A percentile compares a stretch with the other conserved stretches of the same genome.
Conservation (phyloP, 1,140 invertebrate genomes). For the Cepaea nemoralis region DNA sequence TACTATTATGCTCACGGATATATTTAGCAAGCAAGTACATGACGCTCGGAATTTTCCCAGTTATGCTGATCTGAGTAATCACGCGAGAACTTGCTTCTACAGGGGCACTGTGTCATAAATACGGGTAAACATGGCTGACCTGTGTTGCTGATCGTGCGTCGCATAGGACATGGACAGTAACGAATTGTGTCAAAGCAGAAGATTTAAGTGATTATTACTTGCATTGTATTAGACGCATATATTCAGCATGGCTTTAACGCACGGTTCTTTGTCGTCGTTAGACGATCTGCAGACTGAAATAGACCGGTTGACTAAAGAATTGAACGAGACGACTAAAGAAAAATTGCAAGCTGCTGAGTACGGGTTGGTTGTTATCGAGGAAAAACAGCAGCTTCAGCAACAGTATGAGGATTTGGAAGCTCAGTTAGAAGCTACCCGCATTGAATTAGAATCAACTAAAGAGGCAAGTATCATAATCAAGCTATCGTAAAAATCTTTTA, state of each 20-base stretch:
- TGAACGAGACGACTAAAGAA: constrained; percentile 93
- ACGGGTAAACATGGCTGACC: not conserved
- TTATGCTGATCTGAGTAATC: too few relatives aligned
- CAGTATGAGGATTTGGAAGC: constrained; percentile 85
- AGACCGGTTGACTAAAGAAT: constrained; percentile 87
- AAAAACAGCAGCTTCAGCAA: constrained; percentile 88
- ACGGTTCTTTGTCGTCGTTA: not conserved
- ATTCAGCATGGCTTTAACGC: constrained; percentile 8
- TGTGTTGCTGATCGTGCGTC: not conserved
- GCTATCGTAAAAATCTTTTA: not conserved
- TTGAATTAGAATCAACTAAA: constrained; percentile 93
- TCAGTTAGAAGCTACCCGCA: constrained; percentile 88
- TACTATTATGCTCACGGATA: too few relatives aligned
- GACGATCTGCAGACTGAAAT: constrained; percentile 82
- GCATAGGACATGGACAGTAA: not conserved
- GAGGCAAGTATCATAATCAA: constrained; percentile 80
- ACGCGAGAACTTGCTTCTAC: too few relatives aligned
- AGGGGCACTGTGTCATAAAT: not conserved
- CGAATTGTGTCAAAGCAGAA: not conserved
- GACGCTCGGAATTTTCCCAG: too few relatives aligned
- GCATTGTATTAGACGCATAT: not conserved
- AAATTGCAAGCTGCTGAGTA: constrained; percentile 97
- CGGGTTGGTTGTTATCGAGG: constrained; percentile 91
- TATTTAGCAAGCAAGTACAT: too few relatives aligned
- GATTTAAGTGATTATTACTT: not conserved